Base-by-base conservation (phyloP, 2,797 vertebrate species). In the Gallinago nigripennis region DNA sequence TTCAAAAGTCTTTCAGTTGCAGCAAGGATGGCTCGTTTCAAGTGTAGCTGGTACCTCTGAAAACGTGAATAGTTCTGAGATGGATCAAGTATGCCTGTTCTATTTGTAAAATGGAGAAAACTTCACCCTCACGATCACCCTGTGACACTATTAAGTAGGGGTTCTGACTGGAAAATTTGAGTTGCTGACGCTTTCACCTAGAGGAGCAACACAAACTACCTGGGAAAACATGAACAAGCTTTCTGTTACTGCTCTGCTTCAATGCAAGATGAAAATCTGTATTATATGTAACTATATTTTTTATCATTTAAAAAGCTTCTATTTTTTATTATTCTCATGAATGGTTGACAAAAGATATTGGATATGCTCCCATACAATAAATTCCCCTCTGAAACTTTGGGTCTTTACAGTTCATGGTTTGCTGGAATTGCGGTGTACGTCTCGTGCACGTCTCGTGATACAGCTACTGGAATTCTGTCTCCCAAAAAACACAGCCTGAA, bases 311-410 rank as follows among this genome's bases (percentile, higher is more conserved):
- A 97, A 94, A 97, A 97, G 96, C 94, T 96, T 98, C 86, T 98
- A 96, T 98, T 98, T 98, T 97, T 98, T 97, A 97, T 98, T 97
- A 97, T 97, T 97, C 93, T 96, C 96, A 96, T 97, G 94, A 97
- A 90, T 88, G 95, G 92, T 96, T 97, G 96, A 97, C 92, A 63
- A 96, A 93, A 94, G 86, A 60, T 97, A 96, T 37, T 96, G 95
- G 89, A 96, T 97, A 97, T 97, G 97, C 95, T 97, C 96, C 97
- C 94, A 96, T 94, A 89, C 78, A 98, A 98, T 98, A 98, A 98
- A 98, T 96, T 84, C 97, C 96, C 97, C 96, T 95, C 95, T 96
- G 96, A 97, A 97, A 97, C 90, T 89, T 65, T 95, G 93, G 96
- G 92, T 95, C 94, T 97, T 95, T 91, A 84, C 56, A 81, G 54